A percentile compares a stretch with the other conserved stretches of the same genome.
phyloP scores from a whole-genome alignment of 2,888 invertebrate species.

The Eupithecia subfuscata region DNA sequence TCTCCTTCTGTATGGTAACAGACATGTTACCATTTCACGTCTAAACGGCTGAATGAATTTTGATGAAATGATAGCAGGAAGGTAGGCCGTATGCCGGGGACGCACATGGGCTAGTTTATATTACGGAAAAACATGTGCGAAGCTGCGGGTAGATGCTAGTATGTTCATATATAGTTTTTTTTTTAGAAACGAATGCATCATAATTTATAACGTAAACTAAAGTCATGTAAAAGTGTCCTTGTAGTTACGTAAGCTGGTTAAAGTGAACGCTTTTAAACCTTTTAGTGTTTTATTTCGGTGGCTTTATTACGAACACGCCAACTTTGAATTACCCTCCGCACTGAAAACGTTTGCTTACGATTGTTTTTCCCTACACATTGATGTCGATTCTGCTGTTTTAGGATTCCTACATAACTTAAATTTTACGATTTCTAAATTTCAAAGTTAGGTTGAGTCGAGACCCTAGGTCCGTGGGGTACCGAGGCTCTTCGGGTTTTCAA shows the following conservation, averaged over 20 bases:
- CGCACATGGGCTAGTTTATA: not conserved
- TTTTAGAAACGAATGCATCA: not conserved
- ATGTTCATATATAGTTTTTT: not conserved
- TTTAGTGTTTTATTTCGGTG: constrained; percentile 23
- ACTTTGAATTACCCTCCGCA: constrained; percentile 26
- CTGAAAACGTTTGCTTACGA: not conserved
- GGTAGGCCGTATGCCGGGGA: not conserved
- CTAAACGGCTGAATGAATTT: not conserved
- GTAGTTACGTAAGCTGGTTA: not conserved
- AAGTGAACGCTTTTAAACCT: constrained; percentile 18
- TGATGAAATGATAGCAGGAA: not conserved
- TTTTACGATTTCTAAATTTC: too few species aligned
- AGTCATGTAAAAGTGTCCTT: not conserved
- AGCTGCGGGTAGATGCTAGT: not conserved
- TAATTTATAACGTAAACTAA: not conserved
- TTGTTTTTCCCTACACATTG: not conserved
- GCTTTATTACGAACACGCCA: constrained; percentile 26
- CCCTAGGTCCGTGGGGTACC: too few species aligned
- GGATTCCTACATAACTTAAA: too few species aligned
- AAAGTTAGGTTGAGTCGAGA: too few species aligned
- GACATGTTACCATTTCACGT: too few species aligned
- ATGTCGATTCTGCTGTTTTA: too few species aligned
- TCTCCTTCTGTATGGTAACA: too few species aligned
- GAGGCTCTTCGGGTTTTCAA: too few species aligned
- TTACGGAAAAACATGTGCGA: too few species aligned